Percentiles rank a stretch among this genome's conserved stretches.
phyloP scores from a whole-genome alignment of 2,797 vertebrate genomes.

The Momotus momota region DNA sequence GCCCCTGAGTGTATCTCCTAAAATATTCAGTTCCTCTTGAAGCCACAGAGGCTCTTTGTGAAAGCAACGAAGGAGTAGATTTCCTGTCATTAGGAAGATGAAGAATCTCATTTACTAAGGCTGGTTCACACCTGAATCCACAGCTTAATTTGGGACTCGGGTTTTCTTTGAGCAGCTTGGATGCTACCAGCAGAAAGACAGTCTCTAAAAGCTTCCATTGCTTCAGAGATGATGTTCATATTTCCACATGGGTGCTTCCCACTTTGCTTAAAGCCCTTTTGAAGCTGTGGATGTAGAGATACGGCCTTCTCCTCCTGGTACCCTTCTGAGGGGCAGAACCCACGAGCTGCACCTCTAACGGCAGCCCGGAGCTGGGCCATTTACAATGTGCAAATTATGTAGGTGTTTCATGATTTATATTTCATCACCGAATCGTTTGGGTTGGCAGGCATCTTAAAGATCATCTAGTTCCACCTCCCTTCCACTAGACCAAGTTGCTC shows the following conservation, averaged over 20 bases:
- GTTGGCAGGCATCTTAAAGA: too few relatives aligned
- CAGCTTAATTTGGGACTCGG: accelerated
- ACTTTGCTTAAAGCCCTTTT: neutral
- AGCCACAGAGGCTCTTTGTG: neutral
- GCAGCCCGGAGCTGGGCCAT: neutral
- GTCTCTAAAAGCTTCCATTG: too few relatives aligned
- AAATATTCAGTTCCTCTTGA: neutral
- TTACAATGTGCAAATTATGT: accelerated
- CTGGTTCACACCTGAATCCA: neutral
- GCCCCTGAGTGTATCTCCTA: neutral
- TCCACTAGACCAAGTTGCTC: neutral
- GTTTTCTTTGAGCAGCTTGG: neutral
- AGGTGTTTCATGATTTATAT: too few relatives aligned
- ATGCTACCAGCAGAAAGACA: neutral
- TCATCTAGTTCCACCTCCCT: neutral
- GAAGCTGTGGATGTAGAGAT: neutral
- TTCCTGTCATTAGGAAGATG: neutral
- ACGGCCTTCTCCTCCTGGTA: neutral
- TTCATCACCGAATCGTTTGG: neutral
- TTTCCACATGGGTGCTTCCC: neutral
- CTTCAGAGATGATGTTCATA: accelerated
- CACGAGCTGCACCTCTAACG: neutral
- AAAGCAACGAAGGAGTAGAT: neutral
- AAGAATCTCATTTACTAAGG: neutral
- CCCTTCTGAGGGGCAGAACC: neutral